A percentile compares a stretch with the other conserved stretches of the same genome.
Evolutionary conservation across 2,888 invertebrate genomes (phyloP).

Genomic region (Aporophyla lueneburgensis): DNA sequence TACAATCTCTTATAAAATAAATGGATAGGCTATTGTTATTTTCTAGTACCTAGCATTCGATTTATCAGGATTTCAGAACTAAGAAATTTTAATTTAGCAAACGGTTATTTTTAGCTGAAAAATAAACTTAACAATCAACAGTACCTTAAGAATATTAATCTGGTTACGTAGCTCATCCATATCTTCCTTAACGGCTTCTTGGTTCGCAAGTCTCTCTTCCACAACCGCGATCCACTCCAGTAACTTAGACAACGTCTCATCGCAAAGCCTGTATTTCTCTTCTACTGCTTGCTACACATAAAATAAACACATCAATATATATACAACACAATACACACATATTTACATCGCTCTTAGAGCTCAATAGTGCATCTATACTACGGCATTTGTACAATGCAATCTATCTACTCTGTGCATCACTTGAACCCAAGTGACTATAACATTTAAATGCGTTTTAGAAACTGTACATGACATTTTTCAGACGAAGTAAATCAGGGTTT

Average conservation of each 20-base stretch:
- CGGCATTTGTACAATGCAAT: constrained; percentile 70
- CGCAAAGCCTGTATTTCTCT: constrained; percentile 97
- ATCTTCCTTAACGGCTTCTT: constrained; percentile 96
- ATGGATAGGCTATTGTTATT: too few relatives aligned
- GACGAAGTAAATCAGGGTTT: constrained; percentile 35
- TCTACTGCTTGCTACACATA: constrained; percentile 97
- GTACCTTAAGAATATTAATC: constrained; percentile 96
- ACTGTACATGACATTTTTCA: constrained; percentile 60
- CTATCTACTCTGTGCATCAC: constrained; percentile 76
- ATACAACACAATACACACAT: not conserved
- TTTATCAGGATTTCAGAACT: too few relatives aligned
- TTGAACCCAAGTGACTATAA: constrained; percentile 43
- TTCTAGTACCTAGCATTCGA: too few relatives aligned
- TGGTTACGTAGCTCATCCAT: constrained; percentile 96
- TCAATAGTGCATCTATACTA: constrained; percentile 69
- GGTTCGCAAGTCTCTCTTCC: constrained; percentile 95
- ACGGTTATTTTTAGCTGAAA: too few relatives aligned
- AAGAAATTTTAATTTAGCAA: too few relatives aligned
- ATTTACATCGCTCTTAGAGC: constrained; percentile 66
- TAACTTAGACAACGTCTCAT: constrained; percentile 95
- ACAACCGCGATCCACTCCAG: constrained; percentile 96
- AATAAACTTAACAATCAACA: too few relatives aligned
- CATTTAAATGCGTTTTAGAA: constrained; percentile 34
- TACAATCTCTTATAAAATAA: too few relatives aligned
- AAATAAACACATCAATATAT: constrained; percentile 62